Base-by-base conservation (phyloP, 1,140 invertebrate genomes). In the Neodiprion fabricii region DNA sequence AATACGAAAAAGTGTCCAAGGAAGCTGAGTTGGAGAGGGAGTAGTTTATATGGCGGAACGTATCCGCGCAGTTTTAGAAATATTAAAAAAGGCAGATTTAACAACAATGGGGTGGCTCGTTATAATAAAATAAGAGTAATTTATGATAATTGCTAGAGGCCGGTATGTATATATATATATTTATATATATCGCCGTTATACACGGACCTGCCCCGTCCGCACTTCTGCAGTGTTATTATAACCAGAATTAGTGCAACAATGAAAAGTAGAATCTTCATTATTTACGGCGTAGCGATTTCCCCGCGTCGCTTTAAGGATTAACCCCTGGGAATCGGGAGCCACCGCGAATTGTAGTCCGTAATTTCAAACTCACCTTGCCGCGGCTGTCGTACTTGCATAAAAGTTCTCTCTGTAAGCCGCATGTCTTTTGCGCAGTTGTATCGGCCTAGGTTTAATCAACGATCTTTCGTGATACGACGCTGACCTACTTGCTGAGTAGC, bases 91-190 rank as follows among this genome's bases (percentile, higher is more conserved):
- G n/a, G 53, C n/a, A 61, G 53, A 61, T 61, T 61, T 17, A 9
- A 12, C 53, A 61, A 61, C 53, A 61, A 61, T 61, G 53, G 53
- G 53, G 53, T 61, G 53, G 11, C 11, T 61, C 53, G 53, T 61
- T 61, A 61, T 61, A 61, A 61, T 61, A 61, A 61, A 61, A 61
- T 61, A 61, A 61, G 53, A 61, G 53, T 61, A 61, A 61, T 61
- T 61, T 61, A 61, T 61, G 53, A 61, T 61, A 61, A 61, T 61
- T 61, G 53, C 53, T 61, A 61, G 53, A 61, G 53, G 53, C 53
- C 53, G 11, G 53, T 61, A 61, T 21, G 17, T 21, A 21, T 21
- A 21, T 21, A 21, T 21, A 2, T 53, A 53, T 14, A 53, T 53
- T 1, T 53, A 53, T 14, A 53, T 14, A 7, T 12, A 61, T 61